Base-by-base conservation (phyloP, 2,888 invertebrate species). In the Vanessa cardui region DNA sequence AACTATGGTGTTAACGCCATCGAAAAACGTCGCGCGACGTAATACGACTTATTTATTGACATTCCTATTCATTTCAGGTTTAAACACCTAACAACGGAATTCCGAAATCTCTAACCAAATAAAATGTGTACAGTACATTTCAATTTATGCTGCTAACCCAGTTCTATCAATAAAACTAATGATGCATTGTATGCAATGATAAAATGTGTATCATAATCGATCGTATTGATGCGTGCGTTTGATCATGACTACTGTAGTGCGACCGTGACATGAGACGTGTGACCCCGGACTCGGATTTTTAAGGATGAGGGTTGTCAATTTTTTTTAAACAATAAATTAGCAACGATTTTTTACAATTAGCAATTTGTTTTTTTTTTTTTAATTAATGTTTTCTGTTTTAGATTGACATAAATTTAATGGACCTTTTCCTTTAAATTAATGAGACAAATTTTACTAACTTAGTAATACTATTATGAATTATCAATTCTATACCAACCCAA, bases 221-320 rank as follows among this genome's bases (percentile, higher is more conserved):
- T 62, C 18, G 58, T 46, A 39, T 65, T 5, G 52, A 50, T 62
- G 47, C 60, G 45, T 63, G 66, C 21, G 20, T 58, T 20, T 59
- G 56, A 26, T 52, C 56, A 70, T 60, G 68, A 66, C 54, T 59
- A 54, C 15, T 56, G 45, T 64, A 58, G 2, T 26, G 21, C 73
- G 88, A 80, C 91, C 91, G 80, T 91, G 91, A 88, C 90, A 87
- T 80, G 73, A 69, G 82, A 86, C 90, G 88, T 86, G 88, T 68
- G 87, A 76, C 90, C 90, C 81, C 80, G 86, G 64, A 74, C 72
- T 74, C 74, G 77, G 76, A 72, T 70, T 72, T 66, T 65, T 69
- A 26, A 26, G 16, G 54, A n/a, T 31, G 72, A 76, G 72, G 74
- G 76, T 52, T 74, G 73, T 62, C 72, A 70, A 66, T 52, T 64